A percentile compares a stretch with the other conserved stretches of the same genome.
phyloP scores from a whole-genome alignment of 2,797 vertebrate species.

The Oreochromis mossambicus region DNA sequence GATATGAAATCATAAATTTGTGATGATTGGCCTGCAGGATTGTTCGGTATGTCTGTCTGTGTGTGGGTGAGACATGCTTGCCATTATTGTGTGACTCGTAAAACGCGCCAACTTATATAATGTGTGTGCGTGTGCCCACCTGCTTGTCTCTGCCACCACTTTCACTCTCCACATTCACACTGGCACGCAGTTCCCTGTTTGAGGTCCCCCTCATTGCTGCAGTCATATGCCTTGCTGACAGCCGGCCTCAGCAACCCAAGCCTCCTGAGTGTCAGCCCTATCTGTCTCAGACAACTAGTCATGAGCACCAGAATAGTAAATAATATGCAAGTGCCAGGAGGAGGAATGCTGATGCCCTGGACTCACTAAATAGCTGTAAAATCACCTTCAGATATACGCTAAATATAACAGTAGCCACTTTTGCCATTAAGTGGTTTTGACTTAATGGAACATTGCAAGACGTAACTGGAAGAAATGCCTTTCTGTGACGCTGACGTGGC shows the following conservation, averaged over 20 bases:
- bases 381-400: slow-evolving; percentile 58
- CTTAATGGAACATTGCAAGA: slow-evolving; percentile 53
- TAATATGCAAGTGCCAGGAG: slow-evolving; percentile 76
- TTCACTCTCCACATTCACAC: slow-evolving; percentile 21
- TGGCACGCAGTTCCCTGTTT: slow-evolving; percentile 28
- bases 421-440: slow-evolving; percentile 44
- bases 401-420: slow-evolving; percentile 43
- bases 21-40: not conserved
- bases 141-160: slow-evolving; percentile 7
- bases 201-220: slow-evolving; percentile 73
- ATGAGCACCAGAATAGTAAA: slow-evolving; percentile 90
- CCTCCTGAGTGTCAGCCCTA: slow-evolving; percentile 79
- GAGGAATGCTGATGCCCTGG: slow-evolving; percentile 61
- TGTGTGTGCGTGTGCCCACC: not conserved
- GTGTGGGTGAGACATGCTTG: not conserved
- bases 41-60: not conserved
- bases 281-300: slow-evolving; percentile 78
- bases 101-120: not conserved
- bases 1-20: slow-evolving; percentile 1
- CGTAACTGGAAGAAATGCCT: slow-evolving; percentile 34
- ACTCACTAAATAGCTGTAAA: slow-evolving; percentile 80
- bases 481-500: not conserved
- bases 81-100: not conserved
- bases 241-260: slow-evolving; percentile 78
- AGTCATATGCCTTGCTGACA: slow-evolving; percentile 86